Conservation (phyloP, 1,140 invertebrate genomes). For the Drosophila subpulchrella region DNA sequence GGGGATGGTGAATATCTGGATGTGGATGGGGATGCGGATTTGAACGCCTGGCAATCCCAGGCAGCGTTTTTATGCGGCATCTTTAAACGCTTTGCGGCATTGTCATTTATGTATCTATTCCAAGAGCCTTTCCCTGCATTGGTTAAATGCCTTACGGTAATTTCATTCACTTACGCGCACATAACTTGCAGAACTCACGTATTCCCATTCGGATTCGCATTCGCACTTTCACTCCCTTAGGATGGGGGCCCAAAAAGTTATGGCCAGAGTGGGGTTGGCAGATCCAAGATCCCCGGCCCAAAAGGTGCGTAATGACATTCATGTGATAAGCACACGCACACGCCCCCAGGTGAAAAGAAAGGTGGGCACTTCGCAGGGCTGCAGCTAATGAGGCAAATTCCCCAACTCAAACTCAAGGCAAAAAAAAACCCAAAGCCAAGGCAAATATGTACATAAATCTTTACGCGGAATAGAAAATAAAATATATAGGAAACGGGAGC, state of each 20-base stretch:
- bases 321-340: conserved; percentile 80
- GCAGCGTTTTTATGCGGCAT: conserved; percentile 74
- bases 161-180: conserved; percentile 83
- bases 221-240: conserved; percentile 9
- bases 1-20: not conserved
- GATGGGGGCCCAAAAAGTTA: conserved; percentile 38
- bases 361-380: conserved; percentile 35
- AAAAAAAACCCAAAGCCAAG: conserved; percentile 12
- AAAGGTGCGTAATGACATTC: conserved; percentile 79
- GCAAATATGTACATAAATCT: conserved; percentile 80
- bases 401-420: conserved; percentile 17
- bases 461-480: conserved; percentile 43
- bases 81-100: conserved; percentile 82
- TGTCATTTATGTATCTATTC: conserved; percentile 84
- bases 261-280: conserved; percentile 22
- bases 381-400: conserved; percentile 71
- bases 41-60: conserved; percentile 25
- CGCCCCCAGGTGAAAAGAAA: conserved; percentile 57
- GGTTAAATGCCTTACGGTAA: conserved; percentile 83
- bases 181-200: conserved; percentile 83
- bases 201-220: conserved; percentile 69
- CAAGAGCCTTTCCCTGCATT: conserved; percentile 64
- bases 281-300: conserved; percentile 10
- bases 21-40: conserved; percentile 7
- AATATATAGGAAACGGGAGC: conserved; percentile 41